Evolutionary conservation across 2,888 invertebrate species (phyloP), one percentile per base, ranked within the genome.

Genomic region (Caenorhabditis sp.): DNA sequence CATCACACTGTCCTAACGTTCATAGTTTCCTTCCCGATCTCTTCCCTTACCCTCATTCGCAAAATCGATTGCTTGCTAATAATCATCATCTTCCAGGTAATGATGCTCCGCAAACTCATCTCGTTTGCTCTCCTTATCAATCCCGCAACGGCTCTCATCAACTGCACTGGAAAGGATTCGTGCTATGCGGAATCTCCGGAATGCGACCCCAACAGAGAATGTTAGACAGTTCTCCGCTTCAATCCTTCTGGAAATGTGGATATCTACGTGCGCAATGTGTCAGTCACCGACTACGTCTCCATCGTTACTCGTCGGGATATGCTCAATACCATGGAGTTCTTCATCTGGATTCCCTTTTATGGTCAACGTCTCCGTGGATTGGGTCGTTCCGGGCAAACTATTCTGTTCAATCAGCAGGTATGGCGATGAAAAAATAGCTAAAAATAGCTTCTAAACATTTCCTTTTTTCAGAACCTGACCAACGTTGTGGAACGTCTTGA

Each of bases 281-380:
- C 28, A 19, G n/a, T 19, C n/a, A 31, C 58, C 16, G 58, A 58
- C n/a, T 58, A 58, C 31, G n/a, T 35, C n/a, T 28, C 58, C 14
- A 31, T 58, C 31, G 35, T 35, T n/a, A 31, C 19, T 4, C n/a
- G 35, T 58, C 35, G n/a, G 16, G 58, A 58, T 10, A n/a, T 31
- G 4, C 7, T 58, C n/a, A 58, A 58, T 10, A 31, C 58, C 3
- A 58, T n/a, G 16, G 58, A 58, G 31, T 58, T n/a, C 28, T 58
- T 58, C 19, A 14, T 58, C 3, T 58, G 58, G 31, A 19, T 31
- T 58, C 58, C 58, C 16, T 58, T 58, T 28, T 16, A 7, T 58
- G 35, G 35, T n/a, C 58, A 58, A 35, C 58, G 58, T 31, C 58
- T 58, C n/a, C 58, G 58, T 58, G 58, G 7, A 31, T 28, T 31